Evolutionary conservation across 2,797 vertebrate genomes (phyloP).

Genomic region (Chloroceryle inda): DNA sequence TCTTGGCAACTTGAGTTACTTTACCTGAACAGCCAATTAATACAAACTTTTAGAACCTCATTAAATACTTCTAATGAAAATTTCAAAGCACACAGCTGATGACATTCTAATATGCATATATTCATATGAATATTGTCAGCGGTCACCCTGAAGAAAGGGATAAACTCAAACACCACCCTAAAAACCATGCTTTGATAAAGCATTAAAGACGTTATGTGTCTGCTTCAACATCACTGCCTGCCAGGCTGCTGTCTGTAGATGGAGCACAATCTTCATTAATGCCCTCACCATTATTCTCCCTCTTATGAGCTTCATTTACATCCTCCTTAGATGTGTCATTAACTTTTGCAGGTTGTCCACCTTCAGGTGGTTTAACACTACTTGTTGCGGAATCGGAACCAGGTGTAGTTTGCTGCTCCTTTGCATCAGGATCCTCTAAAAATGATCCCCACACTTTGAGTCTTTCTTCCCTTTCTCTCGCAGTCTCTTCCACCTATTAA

Average conservation of each 20-base stretch:
- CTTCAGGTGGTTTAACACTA: conserved; percentile 47
- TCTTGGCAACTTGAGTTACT: conserved; percentile 70
- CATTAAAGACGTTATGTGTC: conserved; percentile 68
- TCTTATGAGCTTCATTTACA: conserved; percentile 36
- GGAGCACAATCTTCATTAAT: conserved; percentile 72
- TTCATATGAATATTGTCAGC: conserved; percentile 53
- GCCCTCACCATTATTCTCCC: conserved; percentile 62
- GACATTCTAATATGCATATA: conserved; percentile 67
- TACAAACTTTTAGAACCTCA: conserved; percentile 57
- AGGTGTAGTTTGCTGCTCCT: conserved; percentile 59
- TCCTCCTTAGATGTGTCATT: conserved; percentile 29
- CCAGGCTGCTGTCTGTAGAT: conserved; percentile 93
- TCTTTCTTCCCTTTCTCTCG: conserved; percentile 94
- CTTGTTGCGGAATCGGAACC: conserved; percentile 50
- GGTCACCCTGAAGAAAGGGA: conserved; percentile 64
- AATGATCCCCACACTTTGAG: conserved; percentile 92
- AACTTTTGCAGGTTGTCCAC: conserved; percentile 55
- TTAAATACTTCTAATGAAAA: conserved; percentile 74
- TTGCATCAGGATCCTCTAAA: conserved; percentile 77
- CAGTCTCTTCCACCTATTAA: conserved; percentile 92
- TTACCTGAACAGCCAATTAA: conserved; percentile 70
- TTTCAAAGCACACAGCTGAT: conserved; percentile 57
- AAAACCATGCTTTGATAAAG: conserved; percentile 26
- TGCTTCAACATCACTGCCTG: conserved; percentile 88
- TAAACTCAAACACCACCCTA: conserved; percentile 60